A percentile compares a stretch with the other conserved stretches of the same genome.
Conservation (phyloP, 2,888 invertebrate genomes). For the Elmis aenea region DNA sequence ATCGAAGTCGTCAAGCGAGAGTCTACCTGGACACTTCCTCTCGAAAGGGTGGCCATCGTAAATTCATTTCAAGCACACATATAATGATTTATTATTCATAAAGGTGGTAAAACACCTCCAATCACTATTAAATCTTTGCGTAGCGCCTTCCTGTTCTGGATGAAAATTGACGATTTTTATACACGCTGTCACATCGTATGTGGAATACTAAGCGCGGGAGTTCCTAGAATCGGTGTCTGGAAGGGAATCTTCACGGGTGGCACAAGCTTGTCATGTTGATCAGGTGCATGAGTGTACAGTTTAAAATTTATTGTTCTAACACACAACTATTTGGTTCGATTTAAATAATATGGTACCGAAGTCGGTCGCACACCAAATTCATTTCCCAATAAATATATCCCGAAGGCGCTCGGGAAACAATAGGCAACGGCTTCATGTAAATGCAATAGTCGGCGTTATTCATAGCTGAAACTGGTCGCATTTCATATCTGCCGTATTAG, state of each 20-base stretch:
- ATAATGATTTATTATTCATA: conserved; percentile 10
- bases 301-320: conserved; percentile 17
- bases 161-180: conserved; percentile 12
- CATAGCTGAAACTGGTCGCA: conserved; percentile 28
- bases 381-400: conserved; percentile 11
- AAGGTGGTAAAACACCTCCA: conserved; percentile 1
- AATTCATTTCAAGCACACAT: conserved; percentile 16
- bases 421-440: conserved; percentile 23
- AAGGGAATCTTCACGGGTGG: conserved; percentile 26
- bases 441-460: conserved; percentile 27
- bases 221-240: conserved; percentile 13
- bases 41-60: conserved; percentile 23
- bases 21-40: conserved; percentile 25
- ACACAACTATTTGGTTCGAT: conserved; percentile 1
- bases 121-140: conserved; percentile 12
- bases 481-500: conserved; percentile 38
- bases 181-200: conserved; percentile 4
- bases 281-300: conserved; percentile 27
- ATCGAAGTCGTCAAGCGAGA: too few species aligned
- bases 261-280: conserved; percentile 27
- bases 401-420: conserved; percentile 19
- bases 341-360: conserved; percentile 6
- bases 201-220: conserved; percentile 15
- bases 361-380: conserved; percentile 8
- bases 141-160: conserved; percentile 7